phyloP scores from a whole-genome alignment of 2,113 vertebrate species.

The Accipiter cooperii region DNA sequence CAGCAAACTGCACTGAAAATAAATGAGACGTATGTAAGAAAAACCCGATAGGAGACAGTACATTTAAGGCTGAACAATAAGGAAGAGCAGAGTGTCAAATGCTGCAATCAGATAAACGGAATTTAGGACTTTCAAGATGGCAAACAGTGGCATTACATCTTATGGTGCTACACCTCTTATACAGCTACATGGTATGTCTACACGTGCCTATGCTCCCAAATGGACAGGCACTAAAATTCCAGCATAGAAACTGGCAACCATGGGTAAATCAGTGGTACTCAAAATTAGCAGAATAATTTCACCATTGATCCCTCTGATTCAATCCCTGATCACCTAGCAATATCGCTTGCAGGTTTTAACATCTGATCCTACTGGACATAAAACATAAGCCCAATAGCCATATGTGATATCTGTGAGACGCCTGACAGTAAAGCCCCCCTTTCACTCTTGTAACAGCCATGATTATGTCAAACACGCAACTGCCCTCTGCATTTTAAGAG shows the following conservation, averaged over 20 bases:
- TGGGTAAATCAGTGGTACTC: background rate
- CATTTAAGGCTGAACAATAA: background rate
- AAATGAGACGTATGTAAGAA: background rate
- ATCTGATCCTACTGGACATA: background rate
- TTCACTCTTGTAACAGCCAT: background rate
- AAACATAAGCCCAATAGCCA: background rate
- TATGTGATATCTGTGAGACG: background rate
- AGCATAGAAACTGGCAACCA: background rate
- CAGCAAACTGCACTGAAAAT: background rate
- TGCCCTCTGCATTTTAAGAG: background rate
- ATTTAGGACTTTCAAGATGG: background rate
- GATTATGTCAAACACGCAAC: background rate
- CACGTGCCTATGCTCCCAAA: background rate
- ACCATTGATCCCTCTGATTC: background rate
- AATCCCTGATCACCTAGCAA: background rate
- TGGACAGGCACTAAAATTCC: background rate
- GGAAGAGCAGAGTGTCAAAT: background rate
- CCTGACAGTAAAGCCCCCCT: background rate
- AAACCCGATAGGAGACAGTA: background rate
- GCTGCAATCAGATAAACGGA: background rate
- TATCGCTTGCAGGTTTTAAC: background rate
- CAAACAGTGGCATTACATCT: background rate
- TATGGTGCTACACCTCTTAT: background rate
- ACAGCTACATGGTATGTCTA: background rate
- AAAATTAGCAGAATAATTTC: background rate